These are phyloP conservation scores for Theonella swinhoei DNA, from an alignment of 37 sponge, comb jelly and placozoan genomes.

Conservation along the genomic window DNA sequence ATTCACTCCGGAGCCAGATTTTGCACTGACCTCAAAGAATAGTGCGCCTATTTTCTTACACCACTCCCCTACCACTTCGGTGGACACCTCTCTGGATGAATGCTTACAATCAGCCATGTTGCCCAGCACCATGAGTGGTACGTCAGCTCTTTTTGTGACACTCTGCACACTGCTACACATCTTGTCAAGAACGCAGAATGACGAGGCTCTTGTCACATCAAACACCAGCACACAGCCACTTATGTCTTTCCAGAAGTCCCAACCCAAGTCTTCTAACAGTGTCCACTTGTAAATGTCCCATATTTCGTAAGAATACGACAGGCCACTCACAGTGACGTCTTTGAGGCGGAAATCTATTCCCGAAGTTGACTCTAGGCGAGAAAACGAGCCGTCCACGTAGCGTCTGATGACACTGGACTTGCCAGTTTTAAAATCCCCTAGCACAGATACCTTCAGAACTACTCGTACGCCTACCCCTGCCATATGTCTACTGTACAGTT, in stretches of 20 bases:
- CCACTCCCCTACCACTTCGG: neutral
- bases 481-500: neutral
- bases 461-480: neutral
- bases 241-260: neutral
- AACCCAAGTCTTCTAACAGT: neutral
- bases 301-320: neutral
- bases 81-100: neutral
- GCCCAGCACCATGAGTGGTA: neutral
- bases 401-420: neutral
- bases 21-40: neutral
- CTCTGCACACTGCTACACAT: neutral
- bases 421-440: neutral
- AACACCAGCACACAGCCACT: neutral
- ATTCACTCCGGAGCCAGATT: neutral
- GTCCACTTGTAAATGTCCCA: neutral
- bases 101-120: neutral
- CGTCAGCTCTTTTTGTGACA: neutral
- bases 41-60: neutral
- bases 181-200: neutral
- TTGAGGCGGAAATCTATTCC: neutral
- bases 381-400: neutral
- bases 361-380: neutral
- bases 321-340: neutral
- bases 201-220: neutral
- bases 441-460: neutral